These are phyloP conservation scores for Stigmatopora argus DNA, from an alignment of 2,113 vertebrate genomes.

Conservation along the genomic window DNA sequence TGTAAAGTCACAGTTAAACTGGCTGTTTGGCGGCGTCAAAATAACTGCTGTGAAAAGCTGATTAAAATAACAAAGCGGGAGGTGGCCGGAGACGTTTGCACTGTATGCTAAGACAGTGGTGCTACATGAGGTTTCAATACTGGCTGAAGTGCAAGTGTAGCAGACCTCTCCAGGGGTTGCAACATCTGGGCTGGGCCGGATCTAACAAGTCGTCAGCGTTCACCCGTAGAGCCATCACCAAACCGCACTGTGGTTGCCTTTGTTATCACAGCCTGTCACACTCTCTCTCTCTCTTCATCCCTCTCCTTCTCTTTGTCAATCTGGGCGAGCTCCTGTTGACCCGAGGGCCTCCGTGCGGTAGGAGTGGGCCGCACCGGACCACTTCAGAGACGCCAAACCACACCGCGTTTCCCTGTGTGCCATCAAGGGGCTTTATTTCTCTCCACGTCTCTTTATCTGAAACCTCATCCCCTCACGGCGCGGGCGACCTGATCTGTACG, in stretches of 20 bases:
- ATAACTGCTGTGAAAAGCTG: conserved; percentile 2
- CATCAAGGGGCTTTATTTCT: conserved; percentile 37
- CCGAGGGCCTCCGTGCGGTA: conserved; percentile 38
- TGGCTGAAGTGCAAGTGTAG: conserved; percentile 14
- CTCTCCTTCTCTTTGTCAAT: conserved; percentile 52
- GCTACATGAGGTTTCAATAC: conserved; percentile 10
- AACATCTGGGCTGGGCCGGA: conserved; percentile 49
- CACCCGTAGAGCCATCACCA: conserved; percentile 39
- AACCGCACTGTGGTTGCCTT: conserved; percentile 53
- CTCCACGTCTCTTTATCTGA: conserved; percentile 43
- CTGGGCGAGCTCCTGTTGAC: conserved; percentile 58
- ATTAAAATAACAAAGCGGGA: neutral
- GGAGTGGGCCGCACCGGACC: conserved; percentile 42
- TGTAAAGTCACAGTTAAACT: neutral
- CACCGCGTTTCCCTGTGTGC: conserved; percentile 32
- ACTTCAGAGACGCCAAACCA: conserved; percentile 60
- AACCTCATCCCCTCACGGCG: conserved; percentile 46
- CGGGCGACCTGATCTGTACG: conserved; percentile 44
- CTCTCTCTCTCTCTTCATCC: conserved; percentile 35
- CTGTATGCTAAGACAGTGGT: neutral
- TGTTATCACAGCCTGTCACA: conserved; percentile 55
- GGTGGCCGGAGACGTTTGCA: neutral
- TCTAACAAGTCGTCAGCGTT: conserved; percentile 53
- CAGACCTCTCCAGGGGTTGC: conserved; percentile 5
- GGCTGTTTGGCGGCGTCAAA: neutral